Evolutionary conservation across 2,888 invertebrate genomes (phyloP).

Genomic region (Epinotia nisella): DNA sequence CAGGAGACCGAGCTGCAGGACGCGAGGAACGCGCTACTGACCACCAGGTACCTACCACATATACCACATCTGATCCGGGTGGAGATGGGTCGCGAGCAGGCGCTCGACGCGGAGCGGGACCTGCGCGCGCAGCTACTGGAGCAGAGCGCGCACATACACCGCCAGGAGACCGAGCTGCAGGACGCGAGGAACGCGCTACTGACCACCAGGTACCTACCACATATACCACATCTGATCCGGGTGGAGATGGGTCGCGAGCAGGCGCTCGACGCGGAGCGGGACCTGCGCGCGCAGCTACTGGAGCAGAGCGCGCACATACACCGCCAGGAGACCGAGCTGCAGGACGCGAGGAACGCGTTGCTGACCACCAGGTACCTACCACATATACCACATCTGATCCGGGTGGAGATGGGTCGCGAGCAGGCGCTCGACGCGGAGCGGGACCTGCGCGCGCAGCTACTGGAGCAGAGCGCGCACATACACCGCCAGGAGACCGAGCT

Average conservation of each 20-base stretch:
- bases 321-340: slow-evolving; percentile 64
- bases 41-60: neutral
- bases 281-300: slow-evolving; percentile 88
- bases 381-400: slow-evolving; percentile 85
- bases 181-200: slow-evolving; percentile 41
- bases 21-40: slow-evolving; percentile 36
- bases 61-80: slow-evolving; percentile 49
- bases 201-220: slow-evolving; percentile 49
- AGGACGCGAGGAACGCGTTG: slow-evolving; percentile 44
- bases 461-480: slow-evolving; percentile 77
- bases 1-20: slow-evolving; percentile 63
- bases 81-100: slow-evolving; percentile 82
- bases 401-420: slow-evolving; percentile 95
- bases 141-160: slow-evolving; percentile 64
- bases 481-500: slow-evolving; percentile 67
- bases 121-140: slow-evolving; percentile 79
- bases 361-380: slow-evolving; percentile 21
- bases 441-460: slow-evolving; percentile 88
- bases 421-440: slow-evolving; percentile 89
- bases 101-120: slow-evolving; percentile 65
- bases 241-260: slow-evolving; percentile 95
- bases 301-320: slow-evolving; percentile 73
- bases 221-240: slow-evolving; percentile 87
- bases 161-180: slow-evolving; percentile 63
- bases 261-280: slow-evolving; percentile 89